Conservation (phyloP, 2,113 vertebrate genomes). For the Osmerus mordax region DNA sequence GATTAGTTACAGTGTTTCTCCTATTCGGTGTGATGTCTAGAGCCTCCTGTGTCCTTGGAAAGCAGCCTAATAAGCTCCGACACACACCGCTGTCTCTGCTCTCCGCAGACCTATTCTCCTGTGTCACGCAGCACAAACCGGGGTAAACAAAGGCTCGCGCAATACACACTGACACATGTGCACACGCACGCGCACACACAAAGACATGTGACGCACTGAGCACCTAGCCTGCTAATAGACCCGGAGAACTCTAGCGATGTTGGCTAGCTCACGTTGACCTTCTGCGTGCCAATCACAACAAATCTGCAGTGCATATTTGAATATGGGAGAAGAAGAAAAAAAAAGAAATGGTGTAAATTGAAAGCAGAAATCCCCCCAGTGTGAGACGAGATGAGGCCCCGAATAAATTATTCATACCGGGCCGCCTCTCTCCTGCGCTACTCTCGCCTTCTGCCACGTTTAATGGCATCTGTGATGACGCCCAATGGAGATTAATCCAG, state of each 20-base stretch:
- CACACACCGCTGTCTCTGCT: conserved; percentile 60
- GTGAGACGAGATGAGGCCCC: conserved; percentile 62
- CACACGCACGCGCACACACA: conserved; percentile 23
- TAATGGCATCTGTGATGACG: conserved; percentile 72
- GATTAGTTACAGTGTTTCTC: conserved; percentile 56
- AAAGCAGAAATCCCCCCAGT: conserved; percentile 67
- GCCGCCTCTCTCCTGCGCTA: conserved; percentile 59
- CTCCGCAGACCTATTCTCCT: conserved; percentile 62
- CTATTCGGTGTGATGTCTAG: conserved; percentile 63
- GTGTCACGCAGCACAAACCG: conserved; percentile 57
- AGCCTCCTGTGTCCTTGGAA: conserved; percentile 70
- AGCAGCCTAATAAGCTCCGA: conserved; percentile 70
- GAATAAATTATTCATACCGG: conserved; percentile 77
- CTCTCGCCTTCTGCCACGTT: conserved; percentile 70
- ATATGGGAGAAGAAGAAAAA: conserved; percentile 51
- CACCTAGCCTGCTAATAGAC: conserved; percentile 58
- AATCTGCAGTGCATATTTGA: conserved; percentile 60
- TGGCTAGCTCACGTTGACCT: conserved; percentile 58
- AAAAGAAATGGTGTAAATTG: conserved; percentile 56
- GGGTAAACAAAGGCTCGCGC: conserved; percentile 67
- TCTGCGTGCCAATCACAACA: conserved; percentile 66
- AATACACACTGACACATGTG: conserved; percentile 19
- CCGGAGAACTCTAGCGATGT: conserved; percentile 40
- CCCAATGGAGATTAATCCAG: conserved; percentile 73
- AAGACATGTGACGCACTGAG: conserved; percentile 19